phyloP scores from a whole-genome alignment of 92 coral and sea anemone genomes.

The Palythoa grandiflora region DNA sequence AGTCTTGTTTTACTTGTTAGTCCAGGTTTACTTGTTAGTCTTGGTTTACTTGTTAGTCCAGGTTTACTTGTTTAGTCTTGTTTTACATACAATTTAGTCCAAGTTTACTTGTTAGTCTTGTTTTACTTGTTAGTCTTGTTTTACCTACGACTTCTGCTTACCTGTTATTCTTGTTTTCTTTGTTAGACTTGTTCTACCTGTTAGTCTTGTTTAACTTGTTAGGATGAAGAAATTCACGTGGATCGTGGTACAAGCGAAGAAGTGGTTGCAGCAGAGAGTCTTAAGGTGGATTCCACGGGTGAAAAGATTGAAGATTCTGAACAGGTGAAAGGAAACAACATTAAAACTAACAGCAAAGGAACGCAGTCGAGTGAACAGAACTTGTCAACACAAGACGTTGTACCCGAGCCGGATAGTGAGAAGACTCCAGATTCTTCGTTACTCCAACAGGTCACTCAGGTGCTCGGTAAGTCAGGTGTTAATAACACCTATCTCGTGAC shows the following conservation, averaged over 20 bases:
- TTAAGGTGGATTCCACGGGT: conserved; percentile 37
- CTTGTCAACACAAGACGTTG: conserved; percentile 20
- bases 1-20: neutral
- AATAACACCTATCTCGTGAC: neutral
- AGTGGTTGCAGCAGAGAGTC: conserved; percentile 29
- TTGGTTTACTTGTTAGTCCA: neutral
- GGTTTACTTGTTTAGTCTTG: neutral
- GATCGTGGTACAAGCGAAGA: conserved; percentile 16
- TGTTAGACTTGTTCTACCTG: neutral
- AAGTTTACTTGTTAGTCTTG: neutral
- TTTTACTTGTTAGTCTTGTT: neutral
- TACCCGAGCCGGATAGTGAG: conserved; percentile 26
- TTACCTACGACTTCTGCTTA: neutral
- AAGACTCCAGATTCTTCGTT: conserved; percentile 75
- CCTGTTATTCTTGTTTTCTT: neutral
- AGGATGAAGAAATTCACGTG: conserved; percentile 30
- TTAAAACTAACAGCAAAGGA: conserved; percentile 7
- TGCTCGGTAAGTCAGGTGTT: conserved; percentile 50
- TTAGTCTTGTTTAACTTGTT: neutral
- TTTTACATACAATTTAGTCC: too few species aligned
- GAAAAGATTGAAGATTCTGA: conserved; percentile 56
- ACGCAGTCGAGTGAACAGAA: conserved; percentile 14
- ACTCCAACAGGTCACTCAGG: conserved; percentile 90
- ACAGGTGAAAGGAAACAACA: conserved; percentile 32
- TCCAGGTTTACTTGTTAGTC: too few species aligned